phyloP scores from a whole-genome alignment of 2,797 vertebrate genomes.

The Labeo calbasu region DNA sequence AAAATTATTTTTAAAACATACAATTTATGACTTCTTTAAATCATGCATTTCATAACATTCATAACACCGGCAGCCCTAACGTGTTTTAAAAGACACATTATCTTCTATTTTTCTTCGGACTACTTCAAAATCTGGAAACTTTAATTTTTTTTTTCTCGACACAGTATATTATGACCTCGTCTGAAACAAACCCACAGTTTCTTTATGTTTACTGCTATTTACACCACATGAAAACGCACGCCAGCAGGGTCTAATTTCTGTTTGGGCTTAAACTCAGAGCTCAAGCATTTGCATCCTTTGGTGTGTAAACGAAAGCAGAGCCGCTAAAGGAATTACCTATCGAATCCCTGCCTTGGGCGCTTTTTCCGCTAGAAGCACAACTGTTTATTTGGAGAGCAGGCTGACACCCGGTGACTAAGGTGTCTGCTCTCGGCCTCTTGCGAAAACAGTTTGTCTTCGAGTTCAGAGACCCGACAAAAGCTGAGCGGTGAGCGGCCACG shows the following conservation, averaged over 20 bases:
- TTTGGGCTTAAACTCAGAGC: conserved; percentile 10
- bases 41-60: not conserved
- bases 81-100: not conserved
- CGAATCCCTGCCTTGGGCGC: conserved; percentile 1
- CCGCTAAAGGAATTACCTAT: not conserved
- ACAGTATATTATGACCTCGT: not conserved
- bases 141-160: not conserved
- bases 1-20: not conserved
- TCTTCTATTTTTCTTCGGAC: not conserved
- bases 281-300: conserved; percentile 5
- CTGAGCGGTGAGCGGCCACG: conserved; percentile 59
- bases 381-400: conserved; percentile 44
- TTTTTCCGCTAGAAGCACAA: conserved; percentile 13
- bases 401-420: conserved; percentile 55
- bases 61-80: not conserved
- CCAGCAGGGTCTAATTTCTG: not conserved
- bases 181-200: conserved; percentile 10
- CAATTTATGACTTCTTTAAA: not conserved
- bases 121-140: not conserved
- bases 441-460: conserved; percentile 62
- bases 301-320: not conserved
- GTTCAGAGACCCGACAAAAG: conserved; percentile 50
- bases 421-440: conserved; percentile 45
- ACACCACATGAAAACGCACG: not conserved
- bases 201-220: not conserved